A percentile compares a stretch with the other conserved stretches of the same genome.
phyloP scores from a whole-genome alignment of 2,797 vertebrate genomes.

The Harpagifer antarcticus region DNA sequence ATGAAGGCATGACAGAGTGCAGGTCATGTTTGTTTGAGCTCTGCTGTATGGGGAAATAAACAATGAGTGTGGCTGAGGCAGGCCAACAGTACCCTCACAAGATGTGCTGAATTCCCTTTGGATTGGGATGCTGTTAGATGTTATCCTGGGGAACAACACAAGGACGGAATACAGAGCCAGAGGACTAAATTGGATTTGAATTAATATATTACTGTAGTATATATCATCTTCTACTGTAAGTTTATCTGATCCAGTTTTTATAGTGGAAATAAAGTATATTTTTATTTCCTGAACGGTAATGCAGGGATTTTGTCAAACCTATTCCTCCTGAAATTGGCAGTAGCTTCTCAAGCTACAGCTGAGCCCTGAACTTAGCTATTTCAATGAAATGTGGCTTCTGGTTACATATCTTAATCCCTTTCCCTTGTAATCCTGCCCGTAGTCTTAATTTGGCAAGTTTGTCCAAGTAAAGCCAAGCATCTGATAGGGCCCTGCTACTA shows the following conservation, averaged over 20 bases:
- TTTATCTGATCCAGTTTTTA: conserved; percentile 1
- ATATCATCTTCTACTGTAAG: conserved; percentile 14
- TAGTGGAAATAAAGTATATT: not conserved
- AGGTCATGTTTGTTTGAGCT: conserved; percentile 67
- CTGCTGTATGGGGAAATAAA: conserved; percentile 60
- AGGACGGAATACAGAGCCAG: not conserved
- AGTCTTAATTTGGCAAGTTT: not conserved
- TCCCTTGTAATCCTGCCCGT: not conserved
- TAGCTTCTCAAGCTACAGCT: not conserved
- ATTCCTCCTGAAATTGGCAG: not conserved
- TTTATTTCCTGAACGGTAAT: not conserved
- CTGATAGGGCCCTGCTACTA: not conserved
- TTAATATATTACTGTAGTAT: not conserved
- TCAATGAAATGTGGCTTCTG: not conserved
- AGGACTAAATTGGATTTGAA: conserved; percentile 8
- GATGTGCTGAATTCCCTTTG: conserved; percentile 26
- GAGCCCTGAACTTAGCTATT: not conserved
- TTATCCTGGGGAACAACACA: conserved; percentile 19
- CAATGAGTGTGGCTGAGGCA: conserved; percentile 30
- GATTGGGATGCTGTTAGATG: conserved; percentile 11
- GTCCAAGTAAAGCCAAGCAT: not conserved
- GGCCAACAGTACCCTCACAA: conserved; percentile 22
- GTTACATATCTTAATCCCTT: not conserved
- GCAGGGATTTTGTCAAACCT: not conserved
- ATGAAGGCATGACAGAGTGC: conserved; percentile 45